Evolutionary conservation across 2,888 invertebrate species (phyloP).

Genomic region (Pyrrhosoma nymphula): DNA sequence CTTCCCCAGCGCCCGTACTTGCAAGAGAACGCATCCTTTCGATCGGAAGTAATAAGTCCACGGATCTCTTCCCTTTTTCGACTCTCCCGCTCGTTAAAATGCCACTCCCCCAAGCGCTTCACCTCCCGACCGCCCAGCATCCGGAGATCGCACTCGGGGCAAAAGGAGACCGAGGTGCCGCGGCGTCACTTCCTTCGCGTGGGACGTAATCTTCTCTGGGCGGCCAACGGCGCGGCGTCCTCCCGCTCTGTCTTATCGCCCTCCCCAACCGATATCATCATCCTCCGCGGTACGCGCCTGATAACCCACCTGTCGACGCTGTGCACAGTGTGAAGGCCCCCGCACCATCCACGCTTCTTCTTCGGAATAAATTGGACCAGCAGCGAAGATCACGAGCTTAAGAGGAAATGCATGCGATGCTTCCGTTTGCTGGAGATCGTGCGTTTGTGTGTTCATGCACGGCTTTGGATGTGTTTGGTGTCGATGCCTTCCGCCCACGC

Average conservation of each 20-base stretch:
- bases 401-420: not conserved
- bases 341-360: not conserved
- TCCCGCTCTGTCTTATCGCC: too few relatives aligned
- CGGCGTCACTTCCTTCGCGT: too few relatives aligned
- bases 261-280: too few relatives aligned
- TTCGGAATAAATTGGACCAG: not conserved
- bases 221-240: too few relatives aligned
- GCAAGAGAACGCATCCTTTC: not conserved
- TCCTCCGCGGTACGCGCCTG: too few relatives aligned
- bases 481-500: too few relatives aligned
- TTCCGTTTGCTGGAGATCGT: not conserved
- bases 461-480: too few relatives aligned
- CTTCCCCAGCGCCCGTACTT: not conserved
- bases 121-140: too few relatives aligned
- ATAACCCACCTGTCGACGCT: not conserved
- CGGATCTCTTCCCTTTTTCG: not conserved
- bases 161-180: too few relatives aligned
- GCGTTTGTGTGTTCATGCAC: too few relatives aligned
- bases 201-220: too few relatives aligned
- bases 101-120: not conserved
- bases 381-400: not conserved
- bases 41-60: not conserved
- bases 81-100: not conserved
- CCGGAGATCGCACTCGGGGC: too few relatives aligned
- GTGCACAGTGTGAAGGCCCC: not conserved